phyloP scores from a whole-genome alignment of 2,797 vertebrate genomes.

The Mycteria americana region DNA sequence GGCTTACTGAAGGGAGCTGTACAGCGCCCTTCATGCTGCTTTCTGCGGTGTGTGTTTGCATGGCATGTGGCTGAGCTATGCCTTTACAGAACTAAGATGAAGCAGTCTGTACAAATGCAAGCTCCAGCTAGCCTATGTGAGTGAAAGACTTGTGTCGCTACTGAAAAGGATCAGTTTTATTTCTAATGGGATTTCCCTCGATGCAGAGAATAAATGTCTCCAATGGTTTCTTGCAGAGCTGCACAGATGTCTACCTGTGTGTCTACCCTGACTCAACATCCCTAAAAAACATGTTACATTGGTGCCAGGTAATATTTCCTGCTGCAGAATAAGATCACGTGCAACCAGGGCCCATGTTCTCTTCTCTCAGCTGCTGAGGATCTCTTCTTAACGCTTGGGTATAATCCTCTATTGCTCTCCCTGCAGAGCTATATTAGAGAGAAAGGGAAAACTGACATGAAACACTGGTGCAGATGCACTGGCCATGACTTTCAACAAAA shows the following conservation, averaged over 20 bases:
- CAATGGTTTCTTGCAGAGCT: conserved; percentile 38
- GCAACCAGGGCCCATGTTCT: not conserved
- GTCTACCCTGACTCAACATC: conserved; percentile 59
- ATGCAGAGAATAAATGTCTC: not conserved
- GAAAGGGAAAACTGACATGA: not conserved
- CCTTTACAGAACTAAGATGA: not conserved
- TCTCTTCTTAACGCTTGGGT: not conserved
- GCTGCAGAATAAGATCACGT: not conserved
- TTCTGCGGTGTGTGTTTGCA: not conserved
- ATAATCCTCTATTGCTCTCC: not conserved
- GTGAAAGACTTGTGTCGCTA: not conserved
- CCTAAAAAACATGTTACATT: conserved; percentile 49
- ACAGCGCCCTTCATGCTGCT: not conserved
- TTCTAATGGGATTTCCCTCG: not conserved
- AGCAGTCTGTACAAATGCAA: not conserved
- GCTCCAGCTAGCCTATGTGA: not conserved
- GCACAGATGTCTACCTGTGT: conserved; percentile 39
- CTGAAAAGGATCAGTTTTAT: not conserved
- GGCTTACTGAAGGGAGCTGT: not conserved
- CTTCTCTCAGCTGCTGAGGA: not conserved
- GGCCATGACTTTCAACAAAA: not conserved
- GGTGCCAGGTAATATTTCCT: conserved; percentile 41
- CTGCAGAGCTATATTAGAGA: not conserved
- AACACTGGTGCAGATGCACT: not conserved
- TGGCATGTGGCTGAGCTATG: not conserved